These are phyloP conservation scores for Sebastes schlegelii DNA, from an alignment of 2,113 vertebrate species.

Conservation along the genomic window DNA sequence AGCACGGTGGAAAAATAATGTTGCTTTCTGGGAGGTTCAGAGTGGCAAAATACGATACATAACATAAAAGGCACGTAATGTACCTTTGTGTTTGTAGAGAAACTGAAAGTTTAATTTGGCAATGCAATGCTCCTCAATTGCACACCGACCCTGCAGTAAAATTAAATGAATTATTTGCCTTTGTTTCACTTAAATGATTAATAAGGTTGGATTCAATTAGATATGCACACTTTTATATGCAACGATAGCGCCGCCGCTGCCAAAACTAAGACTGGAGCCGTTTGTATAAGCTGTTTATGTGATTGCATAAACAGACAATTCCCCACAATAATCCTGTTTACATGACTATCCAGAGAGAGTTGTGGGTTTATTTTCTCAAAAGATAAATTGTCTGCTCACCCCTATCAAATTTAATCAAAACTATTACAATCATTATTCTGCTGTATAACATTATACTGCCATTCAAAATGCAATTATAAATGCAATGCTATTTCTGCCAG, in stretches of 20 bases:
- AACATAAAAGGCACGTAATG: not conserved
- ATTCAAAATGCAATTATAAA: slow-evolving; percentile 32
- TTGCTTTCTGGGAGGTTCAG: not conserved
- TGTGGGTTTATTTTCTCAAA: slow-evolving; percentile 24
- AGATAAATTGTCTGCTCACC: slow-evolving; percentile 45
- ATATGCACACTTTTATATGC: slow-evolving; percentile 38
- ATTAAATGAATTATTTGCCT: slow-evolving; percentile 48
- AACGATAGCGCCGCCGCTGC: slow-evolving; percentile 29
- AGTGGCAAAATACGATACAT: not conserved
- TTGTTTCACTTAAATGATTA: slow-evolving; percentile 60
- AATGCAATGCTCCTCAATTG: not conserved
- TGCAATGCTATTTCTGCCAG: slow-evolving; percentile 6
- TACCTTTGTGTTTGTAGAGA: not conserved
- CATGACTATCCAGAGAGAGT: slow-evolving; percentile 18
- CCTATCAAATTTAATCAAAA: slow-evolving; percentile 47
- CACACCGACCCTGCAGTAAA: slow-evolving; percentile 6
- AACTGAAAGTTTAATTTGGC: slow-evolving; percentile 20
- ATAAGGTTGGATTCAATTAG: slow-evolving; percentile 48
- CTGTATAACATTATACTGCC: slow-evolving; percentile 25
- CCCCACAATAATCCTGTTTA: slow-evolving; percentile 63
- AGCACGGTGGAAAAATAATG: not conserved
- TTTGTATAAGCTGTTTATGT: slow-evolving; percentile 67
- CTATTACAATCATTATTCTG: slow-evolving; percentile 24
- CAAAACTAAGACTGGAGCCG: slow-evolving; percentile 49
- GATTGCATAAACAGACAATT: slow-evolving; percentile 58